Evolutionary conservation across 2,797 vertebrate genomes (phyloP), one percentile per base, ranked within the genome.

Genomic region (Petrocephalus sullivani): DNA sequence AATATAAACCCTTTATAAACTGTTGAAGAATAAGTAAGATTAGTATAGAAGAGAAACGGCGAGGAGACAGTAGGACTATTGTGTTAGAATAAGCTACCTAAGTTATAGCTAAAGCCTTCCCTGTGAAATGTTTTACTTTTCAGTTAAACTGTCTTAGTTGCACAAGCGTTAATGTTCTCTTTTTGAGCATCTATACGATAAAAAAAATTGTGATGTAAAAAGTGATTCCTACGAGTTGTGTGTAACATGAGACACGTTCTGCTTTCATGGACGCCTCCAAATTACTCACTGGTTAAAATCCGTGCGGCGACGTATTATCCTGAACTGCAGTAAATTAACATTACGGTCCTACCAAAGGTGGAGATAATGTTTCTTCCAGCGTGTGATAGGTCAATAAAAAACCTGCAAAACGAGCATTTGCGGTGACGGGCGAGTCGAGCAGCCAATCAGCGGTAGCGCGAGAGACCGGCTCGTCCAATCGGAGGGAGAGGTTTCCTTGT

Each of bases 381-480:
- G 1, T 23, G 56, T 8, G 60, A n/a, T 21, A n/a, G 58, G 21
- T 87, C 86, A 87, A 89, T 67, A 86, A 67, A 54, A 67, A 53
- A 75, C 57, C 85, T 61, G 86, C 57, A 86, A 37, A 41, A 84
- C 89, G 37, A 85, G 88, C 19, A 14, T 87, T 90, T 89, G 54
- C 88, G 90, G 87, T 91, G 91, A 93, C 7, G 51, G 93, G 89
- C 75, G 21, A 89, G 82, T 54, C 41, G 88, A 56, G 89, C 89
- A 57, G 91, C 91, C 94, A 95, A 94, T 93, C 91, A 91, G 37
- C 90, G 64, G 1, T 3, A 8, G n/a, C 33, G 87, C 67, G 87
- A 57, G 12, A 1, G 2, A 1, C 0, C 2, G 10, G 14, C 1
- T 16, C 28, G 88, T 64, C 96, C 94, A 96, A 96, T 95, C 93